Conservation (phyloP, 1,140 invertebrate genomes). For the Bombus soroeensis region DNA sequence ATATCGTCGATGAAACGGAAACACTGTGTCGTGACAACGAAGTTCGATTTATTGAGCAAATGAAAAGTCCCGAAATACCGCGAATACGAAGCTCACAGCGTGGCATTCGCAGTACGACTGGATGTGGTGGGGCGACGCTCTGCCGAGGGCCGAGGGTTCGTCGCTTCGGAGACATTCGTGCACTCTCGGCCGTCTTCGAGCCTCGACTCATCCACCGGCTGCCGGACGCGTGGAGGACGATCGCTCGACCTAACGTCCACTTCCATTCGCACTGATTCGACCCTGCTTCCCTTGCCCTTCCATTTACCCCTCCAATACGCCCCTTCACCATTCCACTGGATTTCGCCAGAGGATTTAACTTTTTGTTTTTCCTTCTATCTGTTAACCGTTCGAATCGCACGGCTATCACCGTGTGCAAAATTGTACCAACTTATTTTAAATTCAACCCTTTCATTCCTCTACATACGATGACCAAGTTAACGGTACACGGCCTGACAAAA, state of each 20-base stretch:
- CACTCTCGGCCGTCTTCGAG: conserved; percentile 58
- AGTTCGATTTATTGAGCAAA: conserved; percentile 24
- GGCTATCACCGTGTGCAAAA: neutral
- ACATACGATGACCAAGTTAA: neutral
- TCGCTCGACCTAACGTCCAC: conserved; percentile 63
- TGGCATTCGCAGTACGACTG: conserved; percentile 77
- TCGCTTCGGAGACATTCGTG: conserved; percentile 68
- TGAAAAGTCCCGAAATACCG: conserved; percentile 39
- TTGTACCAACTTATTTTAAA: neutral
- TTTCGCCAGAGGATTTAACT: conserved; percentile 40
- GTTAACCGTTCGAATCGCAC: conserved; percentile 61
- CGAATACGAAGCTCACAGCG: conserved; percentile 65
- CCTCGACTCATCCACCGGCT: conserved; percentile 54
- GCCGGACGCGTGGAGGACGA: conserved; percentile 58
- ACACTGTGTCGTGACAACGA: conserved; percentile 20
- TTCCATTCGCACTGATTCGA: conserved; percentile 68
- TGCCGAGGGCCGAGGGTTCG: conserved; percentile 71
- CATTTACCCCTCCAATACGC: conserved; percentile 31
- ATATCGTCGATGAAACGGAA: neutral
- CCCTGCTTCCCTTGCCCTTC: conserved; percentile 51
- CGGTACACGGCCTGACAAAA: neutral
- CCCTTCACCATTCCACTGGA: conserved; percentile 38
- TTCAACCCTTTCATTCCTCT: neutral
- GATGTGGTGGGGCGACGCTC: conserved; percentile 72
- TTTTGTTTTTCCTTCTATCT: conserved; percentile 34